Conservation (phyloP, 2,113 vertebrate genomes). For the Narcine bancroftii region DNA sequence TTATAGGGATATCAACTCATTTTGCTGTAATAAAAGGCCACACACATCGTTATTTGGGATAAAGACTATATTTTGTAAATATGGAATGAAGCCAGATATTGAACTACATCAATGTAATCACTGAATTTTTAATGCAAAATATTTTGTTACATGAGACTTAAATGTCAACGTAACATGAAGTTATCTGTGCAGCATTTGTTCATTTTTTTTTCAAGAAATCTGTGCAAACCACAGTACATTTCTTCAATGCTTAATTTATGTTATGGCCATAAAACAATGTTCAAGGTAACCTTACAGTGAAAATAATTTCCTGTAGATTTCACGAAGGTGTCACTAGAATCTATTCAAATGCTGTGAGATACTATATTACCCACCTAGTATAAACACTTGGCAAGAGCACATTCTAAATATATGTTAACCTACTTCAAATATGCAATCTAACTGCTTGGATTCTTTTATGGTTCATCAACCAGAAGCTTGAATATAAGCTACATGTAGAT, state of each 20-base stretch:
- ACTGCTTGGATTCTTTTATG: not conserved
- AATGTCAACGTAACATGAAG: not conserved
- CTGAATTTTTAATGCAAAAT: not conserved
- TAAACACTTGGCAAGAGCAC: not conserved
- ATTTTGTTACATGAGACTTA: not conserved
- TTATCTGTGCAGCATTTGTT: too few relatives aligned
- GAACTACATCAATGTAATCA: not conserved
- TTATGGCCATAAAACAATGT: not conserved
- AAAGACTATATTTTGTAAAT: not conserved
- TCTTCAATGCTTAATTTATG: not conserved
- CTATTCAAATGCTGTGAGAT: not conserved
- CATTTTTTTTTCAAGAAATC: not conserved
- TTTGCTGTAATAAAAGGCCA: not conserved
- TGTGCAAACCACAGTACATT: not conserved
- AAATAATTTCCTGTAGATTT: not conserved
- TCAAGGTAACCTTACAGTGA: not conserved
- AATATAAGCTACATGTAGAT: not conserved
- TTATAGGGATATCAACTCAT: not conserved
- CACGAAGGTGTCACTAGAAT: not conserved
- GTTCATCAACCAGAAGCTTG: not conserved
- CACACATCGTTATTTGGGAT: not conserved
- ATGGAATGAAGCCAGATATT: not conserved
- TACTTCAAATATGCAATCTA: not conserved
- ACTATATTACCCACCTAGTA: not conserved
- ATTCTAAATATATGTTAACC: not conserved